Conservation (phyloP, 2,797 vertebrate genomes). For the Sciurus vulgaris region DNA sequence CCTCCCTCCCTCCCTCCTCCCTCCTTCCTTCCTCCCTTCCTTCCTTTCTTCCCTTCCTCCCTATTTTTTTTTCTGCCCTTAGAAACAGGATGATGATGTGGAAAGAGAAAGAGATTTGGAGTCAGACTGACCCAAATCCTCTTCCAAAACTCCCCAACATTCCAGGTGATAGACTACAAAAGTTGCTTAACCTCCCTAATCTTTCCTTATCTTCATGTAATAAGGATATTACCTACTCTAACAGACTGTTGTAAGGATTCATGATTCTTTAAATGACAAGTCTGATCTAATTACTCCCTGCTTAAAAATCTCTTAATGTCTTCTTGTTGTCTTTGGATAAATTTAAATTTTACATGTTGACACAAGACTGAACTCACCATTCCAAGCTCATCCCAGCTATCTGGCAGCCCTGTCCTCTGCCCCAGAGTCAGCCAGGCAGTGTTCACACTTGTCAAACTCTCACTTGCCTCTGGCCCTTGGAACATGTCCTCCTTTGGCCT, state of each 20-base stretch:
- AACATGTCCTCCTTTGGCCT: neutral
- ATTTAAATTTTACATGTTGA: neutral
- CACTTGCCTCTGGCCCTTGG: neutral
- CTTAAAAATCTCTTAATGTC: neutral
- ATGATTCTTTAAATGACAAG: neutral
- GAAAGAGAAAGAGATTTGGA: slow-evolving; percentile 58
- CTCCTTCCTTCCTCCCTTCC: neutral
- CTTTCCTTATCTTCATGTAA: slow-evolving; percentile 19
- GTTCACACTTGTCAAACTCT: neutral
- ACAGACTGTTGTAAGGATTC: neutral
- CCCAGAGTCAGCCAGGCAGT: neutral
- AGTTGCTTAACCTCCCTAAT: neutral
- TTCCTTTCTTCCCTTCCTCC: neutral
- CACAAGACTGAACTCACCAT: neutral
- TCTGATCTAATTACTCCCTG: neutral
- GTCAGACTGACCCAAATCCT: slow-evolving; percentile 64
- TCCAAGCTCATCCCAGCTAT: neutral
- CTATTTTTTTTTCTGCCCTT: neutral
- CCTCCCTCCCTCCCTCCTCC: no score
- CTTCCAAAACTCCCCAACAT: neutral
- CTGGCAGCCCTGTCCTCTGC: fast-evolving
- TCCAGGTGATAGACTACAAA: slow-evolving; percentile 54
- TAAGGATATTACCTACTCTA: neutral
- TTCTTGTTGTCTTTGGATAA: neutral
- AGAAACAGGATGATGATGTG: slow-evolving; percentile 49